Percentiles rank a stretch among this genome's conserved stretches.
phyloP scores from a whole-genome alignment of 2,113 vertebrate genomes.

The Colossoma macropomum region DNA sequence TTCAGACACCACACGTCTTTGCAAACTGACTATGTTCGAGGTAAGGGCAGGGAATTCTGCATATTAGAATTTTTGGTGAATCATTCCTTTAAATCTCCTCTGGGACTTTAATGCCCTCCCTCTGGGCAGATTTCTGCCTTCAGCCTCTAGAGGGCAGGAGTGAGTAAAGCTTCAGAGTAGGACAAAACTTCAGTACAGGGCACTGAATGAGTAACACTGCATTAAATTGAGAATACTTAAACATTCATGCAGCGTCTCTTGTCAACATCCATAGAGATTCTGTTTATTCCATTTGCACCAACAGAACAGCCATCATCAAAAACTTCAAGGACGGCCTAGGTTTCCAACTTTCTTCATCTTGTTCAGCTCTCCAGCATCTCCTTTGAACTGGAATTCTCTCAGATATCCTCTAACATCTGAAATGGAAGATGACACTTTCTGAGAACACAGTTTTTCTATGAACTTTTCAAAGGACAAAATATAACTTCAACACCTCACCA shows the following conservation, averaged over 20 bases:
- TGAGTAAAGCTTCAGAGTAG: slow-evolving; percentile 3
- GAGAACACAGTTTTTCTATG: not conserved
- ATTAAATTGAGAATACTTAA: not conserved
- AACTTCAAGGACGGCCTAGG: not conserved
- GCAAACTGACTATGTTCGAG: too few species aligned
- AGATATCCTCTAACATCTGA: slow-evolving; percentile 43
- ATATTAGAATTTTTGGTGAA: not conserved
- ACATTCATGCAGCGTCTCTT: not conserved
- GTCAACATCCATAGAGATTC: slow-evolving; percentile 1
- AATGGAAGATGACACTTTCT: slow-evolving; percentile 41
- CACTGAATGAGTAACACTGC: not conserved
- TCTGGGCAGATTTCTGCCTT: not conserved
- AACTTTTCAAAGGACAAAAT: slow-evolving; percentile 1
- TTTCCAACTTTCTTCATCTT: not conserved
- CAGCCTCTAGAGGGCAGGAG: slow-evolving; percentile 37
- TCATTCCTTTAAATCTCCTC: not conserved
- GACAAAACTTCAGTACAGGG: not conserved
- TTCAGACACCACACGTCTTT: too few species aligned
- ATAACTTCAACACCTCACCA: not conserved
- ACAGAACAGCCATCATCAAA: slow-evolving; percentile 9
- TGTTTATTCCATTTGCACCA: not conserved
- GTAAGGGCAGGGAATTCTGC: not conserved
- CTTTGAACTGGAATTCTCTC: slow-evolving; percentile 54
- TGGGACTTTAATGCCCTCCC: not conserved
- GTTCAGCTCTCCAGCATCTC: slow-evolving; percentile 13